A percentile compares a stretch with the other conserved stretches of the same genome.
These are phyloP conservation scores for human (Homo sapiens) DNA, from an alignment of 2,113 vertebrate species.

Conservation along the genomic window DNA sequence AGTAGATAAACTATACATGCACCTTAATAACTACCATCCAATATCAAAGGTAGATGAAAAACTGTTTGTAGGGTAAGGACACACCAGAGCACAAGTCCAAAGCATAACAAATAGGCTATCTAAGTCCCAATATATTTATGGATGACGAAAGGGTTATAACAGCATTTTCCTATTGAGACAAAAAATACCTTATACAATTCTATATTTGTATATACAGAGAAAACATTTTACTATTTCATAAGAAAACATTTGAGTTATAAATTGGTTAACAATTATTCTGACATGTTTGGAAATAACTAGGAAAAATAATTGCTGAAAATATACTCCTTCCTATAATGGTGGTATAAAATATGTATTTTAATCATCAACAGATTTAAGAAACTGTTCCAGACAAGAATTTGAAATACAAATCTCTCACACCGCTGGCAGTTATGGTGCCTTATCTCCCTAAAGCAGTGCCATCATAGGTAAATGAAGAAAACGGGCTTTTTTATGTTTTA, in stretches of 20 bases:
- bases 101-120: not conserved
- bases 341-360: conserved; percentile 66
- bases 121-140: not conserved
- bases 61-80: not conserved
- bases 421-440: conserved; percentile 18
- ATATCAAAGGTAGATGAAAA: not conserved
- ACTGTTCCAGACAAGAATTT: conserved; percentile 58
- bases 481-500: conserved; percentile 45
- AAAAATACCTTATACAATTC: not conserved
- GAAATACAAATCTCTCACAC: conserved; percentile 48
- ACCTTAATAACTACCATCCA: not conserved
- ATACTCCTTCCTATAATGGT: conserved; percentile 2
- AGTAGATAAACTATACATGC: not conserved
- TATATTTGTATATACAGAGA: not conserved
- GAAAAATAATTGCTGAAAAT: conserved; percentile 65
- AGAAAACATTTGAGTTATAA: conserved; percentile 21
- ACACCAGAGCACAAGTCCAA: not conserved
- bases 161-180: not conserved
- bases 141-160: not conserved
- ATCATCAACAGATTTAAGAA: conserved; percentile 62
- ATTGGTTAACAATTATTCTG: conserved; percentile 39
- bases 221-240: conserved; percentile 43
- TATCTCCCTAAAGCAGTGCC: conserved; percentile 55
- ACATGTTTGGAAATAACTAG: conserved; percentile 46
- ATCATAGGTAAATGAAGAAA: conserved; percentile 70